Conservation (phyloP, 2,113 vertebrate genomes). For the Eleginops maclovinus region DNA sequence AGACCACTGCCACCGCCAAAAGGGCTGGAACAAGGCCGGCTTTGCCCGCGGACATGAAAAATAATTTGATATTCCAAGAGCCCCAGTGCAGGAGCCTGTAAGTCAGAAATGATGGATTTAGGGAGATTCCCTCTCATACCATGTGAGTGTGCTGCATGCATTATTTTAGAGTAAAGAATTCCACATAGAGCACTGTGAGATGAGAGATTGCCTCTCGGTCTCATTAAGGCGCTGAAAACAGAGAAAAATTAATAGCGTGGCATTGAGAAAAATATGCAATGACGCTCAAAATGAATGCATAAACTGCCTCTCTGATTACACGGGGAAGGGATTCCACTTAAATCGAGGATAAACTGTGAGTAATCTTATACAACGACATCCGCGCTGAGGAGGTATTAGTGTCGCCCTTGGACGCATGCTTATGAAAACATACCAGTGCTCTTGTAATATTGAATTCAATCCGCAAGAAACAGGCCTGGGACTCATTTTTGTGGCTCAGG, state of each 20-base stretch:
- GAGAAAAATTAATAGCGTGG: slow-evolving; percentile 41
- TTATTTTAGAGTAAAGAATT: slow-evolving; percentile 11
- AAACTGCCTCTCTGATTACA: slow-evolving; percentile 51
- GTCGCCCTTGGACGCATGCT: slow-evolving; percentile 32
- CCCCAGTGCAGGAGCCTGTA: not conserved
- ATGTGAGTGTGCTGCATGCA: slow-evolving; percentile 7
- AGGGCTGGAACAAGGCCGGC: not conserved
- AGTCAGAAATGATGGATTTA: slow-evolving; percentile 33
- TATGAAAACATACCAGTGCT: slow-evolving; percentile 17
- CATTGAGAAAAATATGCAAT: slow-evolving; percentile 23
- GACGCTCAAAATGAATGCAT: slow-evolving; percentile 53
- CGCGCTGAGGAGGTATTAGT: slow-evolving; percentile 50
- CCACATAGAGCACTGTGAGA: slow-evolving; percentile 5
- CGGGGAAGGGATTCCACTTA: slow-evolving; percentile 46
- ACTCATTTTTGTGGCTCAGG: slow-evolving; percentile 27
- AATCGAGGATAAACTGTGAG: slow-evolving; percentile 61
- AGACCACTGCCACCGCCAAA: slow-evolving; percentile 2
- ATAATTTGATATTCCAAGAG: slow-evolving; percentile 16
- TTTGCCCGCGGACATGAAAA: slow-evolving; percentile 13
- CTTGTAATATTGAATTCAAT: slow-evolving; percentile 34
- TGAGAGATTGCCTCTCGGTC: slow-evolving; percentile 44
- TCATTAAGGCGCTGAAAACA: slow-evolving; percentile 51
- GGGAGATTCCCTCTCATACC: not conserved
- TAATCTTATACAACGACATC: slow-evolving; percentile 40
- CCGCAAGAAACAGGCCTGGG: slow-evolving; percentile 24